Conservation (phyloP, 2,888 invertebrate genomes). For the Cataglyphis altisquamis region DNA sequence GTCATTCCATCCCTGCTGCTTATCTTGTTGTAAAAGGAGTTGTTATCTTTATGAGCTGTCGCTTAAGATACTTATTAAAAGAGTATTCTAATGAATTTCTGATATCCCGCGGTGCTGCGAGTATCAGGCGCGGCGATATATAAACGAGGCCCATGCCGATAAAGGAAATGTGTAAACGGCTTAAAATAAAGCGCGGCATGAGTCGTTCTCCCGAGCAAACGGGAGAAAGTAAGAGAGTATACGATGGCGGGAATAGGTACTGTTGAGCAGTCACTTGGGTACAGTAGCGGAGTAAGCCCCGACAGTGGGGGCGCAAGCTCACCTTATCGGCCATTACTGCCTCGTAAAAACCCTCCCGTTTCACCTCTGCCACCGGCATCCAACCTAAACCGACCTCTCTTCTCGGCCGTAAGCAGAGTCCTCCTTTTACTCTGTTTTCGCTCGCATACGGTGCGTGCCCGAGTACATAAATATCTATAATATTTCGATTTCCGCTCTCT, state of each 20-base stretch:
- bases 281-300: slow-evolving; percentile 85
- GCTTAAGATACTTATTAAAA: slow-evolving; percentile 50
- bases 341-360: slow-evolving; percentile 85
- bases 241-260: slow-evolving; percentile 73
- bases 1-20: slow-evolving; percentile 12
- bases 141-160: slow-evolving; percentile 41
- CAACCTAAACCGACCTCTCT: slow-evolving; percentile 62
- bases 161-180: slow-evolving; percentile 77
- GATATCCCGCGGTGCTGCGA: slow-evolving; percentile 25
- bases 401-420: slow-evolving; percentile 66
- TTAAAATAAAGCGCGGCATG: slow-evolving; percentile 78
- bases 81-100: slow-evolving; percentile 45
- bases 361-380: slow-evolving; percentile 78
- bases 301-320: slow-evolving; percentile 83
- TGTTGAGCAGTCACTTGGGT: slow-evolving; percentile 86
- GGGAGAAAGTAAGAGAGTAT: slow-evolving; percentile 70
- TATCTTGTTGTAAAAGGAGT: slow-evolving; percentile 36
- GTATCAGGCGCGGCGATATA: slow-evolving; percentile 33
- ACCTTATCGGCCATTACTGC: slow-evolving; percentile 86
- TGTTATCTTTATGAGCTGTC: slow-evolving; percentile 51
- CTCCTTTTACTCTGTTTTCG: slow-evolving; percentile 71
- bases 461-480: slow-evolving; percentile 72
- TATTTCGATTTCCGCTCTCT: slow-evolving; percentile 68
- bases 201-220: slow-evolving; percentile 63
- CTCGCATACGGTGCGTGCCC: slow-evolving; percentile 69